Evolutionary conservation across 2,113 vertebrate species (phyloP), one percentile per base, ranked within the genome.

Genomic region (Poeciliopsis turrubarensis): DNA sequence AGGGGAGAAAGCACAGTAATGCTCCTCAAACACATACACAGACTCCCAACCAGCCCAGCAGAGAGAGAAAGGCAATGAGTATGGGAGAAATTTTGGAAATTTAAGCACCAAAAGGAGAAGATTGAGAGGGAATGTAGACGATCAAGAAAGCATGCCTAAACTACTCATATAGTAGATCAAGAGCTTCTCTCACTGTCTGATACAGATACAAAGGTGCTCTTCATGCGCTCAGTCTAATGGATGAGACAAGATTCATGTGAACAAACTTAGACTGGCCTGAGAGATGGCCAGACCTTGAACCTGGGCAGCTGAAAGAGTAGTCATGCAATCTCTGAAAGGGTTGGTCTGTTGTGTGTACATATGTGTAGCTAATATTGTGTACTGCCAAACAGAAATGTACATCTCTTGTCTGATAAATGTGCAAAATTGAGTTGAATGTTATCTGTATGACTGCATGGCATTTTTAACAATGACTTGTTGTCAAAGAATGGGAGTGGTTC

Each of bases 41-140:
- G 89, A 79, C 89, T 87, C 78, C 86, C 87, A 83, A 86, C 90
- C 83, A 85, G 83, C 89, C 73, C 78, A 75, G 84, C 26, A 60
- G 68, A 79, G 68, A 70, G 72, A 77, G 71, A 44, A 32, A 63
- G 25, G 60, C 31, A 37, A 51, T 71, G 34, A 51, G 51, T 31
- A 69, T 60, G 34, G 60, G 51, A 51, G 60, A 66, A 61, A 68
- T 31, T 30, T 57, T 65, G 72, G 71, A 74, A 79, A 62, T 22
- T 54, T 60, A 67, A 68, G 75, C 73, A 74, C 30, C 63, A 83
- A 85, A 79, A 65, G 64, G 19, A 72, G 37, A 32, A 69, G 63
- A 47, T 57, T 17, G 63, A 68, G 27, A 71, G 69, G 31, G 65
- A 84, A 86, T 74, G 57, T 15, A 54, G 39, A 65, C 47, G 60